Percentiles rank a stretch among this genome's conserved stretches.
Conservation (phyloP, 64 coral and sea anemone species). For the Stichodactyla mertensii region DNA sequence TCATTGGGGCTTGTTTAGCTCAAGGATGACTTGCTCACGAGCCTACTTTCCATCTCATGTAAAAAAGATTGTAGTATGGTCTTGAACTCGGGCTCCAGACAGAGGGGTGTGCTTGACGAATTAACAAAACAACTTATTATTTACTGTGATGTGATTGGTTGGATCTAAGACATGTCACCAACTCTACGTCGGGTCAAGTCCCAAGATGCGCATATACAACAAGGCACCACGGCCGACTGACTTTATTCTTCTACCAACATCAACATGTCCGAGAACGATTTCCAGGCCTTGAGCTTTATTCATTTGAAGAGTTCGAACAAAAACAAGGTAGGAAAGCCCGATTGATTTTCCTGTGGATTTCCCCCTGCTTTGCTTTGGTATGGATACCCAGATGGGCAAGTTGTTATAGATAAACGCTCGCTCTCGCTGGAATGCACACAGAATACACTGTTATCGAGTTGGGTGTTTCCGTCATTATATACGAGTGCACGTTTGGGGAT, state of each 20-base stretch:
- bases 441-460: slow-evolving; percentile 17
- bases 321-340: slow-evolving; percentile 30
- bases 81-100: slow-evolving; percentile 11
- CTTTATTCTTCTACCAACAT: neutral
- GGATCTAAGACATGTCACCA: neutral
- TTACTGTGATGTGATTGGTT: slow-evolving; percentile 32
- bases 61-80: neutral
- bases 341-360: neutral
- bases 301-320: slow-evolving; percentile 38
- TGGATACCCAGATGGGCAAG: slow-evolving; percentile 9
- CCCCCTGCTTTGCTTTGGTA: neutral
- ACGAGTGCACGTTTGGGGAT: slow-evolving; percentile 10
- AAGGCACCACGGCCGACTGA: neutral
- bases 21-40: neutral
- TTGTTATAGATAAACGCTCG: slow-evolving; percentile 10
- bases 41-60: slow-evolving; percentile 1
- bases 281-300: slow-evolving; percentile 38
- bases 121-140: slow-evolving; percentile 56
- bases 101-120: slow-evolving; percentile 35
- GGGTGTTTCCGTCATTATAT: slow-evolving; percentile 19
- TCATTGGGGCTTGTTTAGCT: neutral
- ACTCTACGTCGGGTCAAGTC: slow-evolving; percentile 28
- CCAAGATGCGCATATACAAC: slow-evolving; percentile 15
- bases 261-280: slow-evolving; percentile 29
- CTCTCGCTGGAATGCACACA: slow-evolving; percentile 9